Evolutionary conservation across 2,797 vertebrate genomes (phyloP).

Genomic region (Zenarchopterus dispar): DNA sequence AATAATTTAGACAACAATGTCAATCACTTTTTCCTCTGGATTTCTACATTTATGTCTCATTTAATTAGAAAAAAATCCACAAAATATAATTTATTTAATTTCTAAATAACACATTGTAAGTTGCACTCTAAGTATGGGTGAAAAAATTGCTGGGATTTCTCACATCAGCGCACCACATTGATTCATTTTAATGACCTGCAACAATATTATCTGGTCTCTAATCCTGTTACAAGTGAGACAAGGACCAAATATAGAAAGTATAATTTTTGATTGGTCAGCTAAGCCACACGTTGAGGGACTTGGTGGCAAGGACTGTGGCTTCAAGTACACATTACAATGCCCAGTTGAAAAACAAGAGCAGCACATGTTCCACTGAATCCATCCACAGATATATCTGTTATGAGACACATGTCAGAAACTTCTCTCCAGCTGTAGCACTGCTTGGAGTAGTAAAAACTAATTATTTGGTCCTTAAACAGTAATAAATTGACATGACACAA

Average conservation of each 20-base stretch:
- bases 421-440: slow-evolving; percentile 4
- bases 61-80: too few species aligned
- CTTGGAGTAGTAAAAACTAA: slow-evolving; percentile 7
- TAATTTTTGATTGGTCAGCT: slow-evolving; percentile 11
- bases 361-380: slow-evolving; percentile 13
- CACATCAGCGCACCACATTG: not conserved
- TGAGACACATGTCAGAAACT: slow-evolving; percentile 1
- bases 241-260: slow-evolving; percentile 5
- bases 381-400: not conserved
- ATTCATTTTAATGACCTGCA: not conserved
- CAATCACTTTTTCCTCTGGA: too few species aligned
- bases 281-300: not conserved
- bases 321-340: slow-evolving; percentile 12
- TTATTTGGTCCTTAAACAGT: slow-evolving; percentile 66
- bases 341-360: slow-evolving; percentile 7
- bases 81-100: too few species aligned
- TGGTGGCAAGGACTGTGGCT: slow-evolving; percentile 4
- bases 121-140: not conserved
- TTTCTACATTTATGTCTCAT: too few species aligned
- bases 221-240: not conserved
- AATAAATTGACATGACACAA: slow-evolving; percentile 11
- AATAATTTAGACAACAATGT: too few species aligned
- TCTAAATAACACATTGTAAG: too few species aligned
- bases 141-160: not conserved
- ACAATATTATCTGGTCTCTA: not conserved